These are phyloP conservation scores for Tenthredo amoena DNA, from an alignment of 2,888 invertebrate genomes.

Conservation along the genomic window DNA sequence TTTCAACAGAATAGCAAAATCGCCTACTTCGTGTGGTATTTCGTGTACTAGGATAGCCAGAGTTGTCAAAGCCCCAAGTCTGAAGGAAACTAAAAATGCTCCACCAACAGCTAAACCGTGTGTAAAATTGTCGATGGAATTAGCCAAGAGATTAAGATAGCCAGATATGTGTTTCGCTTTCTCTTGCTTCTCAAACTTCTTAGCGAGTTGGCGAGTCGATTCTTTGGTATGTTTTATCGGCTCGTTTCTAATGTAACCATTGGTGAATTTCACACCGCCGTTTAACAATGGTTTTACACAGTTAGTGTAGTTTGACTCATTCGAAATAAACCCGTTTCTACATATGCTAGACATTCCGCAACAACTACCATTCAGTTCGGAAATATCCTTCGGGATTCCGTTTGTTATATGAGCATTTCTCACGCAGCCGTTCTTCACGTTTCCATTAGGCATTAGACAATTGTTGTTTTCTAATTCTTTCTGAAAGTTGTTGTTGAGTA, in stretches of 20 bases:
- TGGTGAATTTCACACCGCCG: background rate
- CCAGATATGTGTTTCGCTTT: constrained; percentile 82
- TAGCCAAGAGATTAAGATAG: constrained; percentile 96
- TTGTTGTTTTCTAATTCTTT: constrained; percentile 69
- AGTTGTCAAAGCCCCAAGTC: constrained; percentile 95
- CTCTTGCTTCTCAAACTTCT: constrained; percentile 56
- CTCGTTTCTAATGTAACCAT: constrained; percentile 22
- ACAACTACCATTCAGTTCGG: constrained; percentile 35
- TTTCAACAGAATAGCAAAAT: constrained; percentile 96
- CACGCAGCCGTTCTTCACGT: constrained; percentile 60
- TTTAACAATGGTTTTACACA: constrained; percentile 16
- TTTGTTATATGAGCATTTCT: constrained; percentile 54
- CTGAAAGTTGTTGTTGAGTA: constrained; percentile 53
- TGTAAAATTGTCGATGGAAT: constrained; percentile 98
- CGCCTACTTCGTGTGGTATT: constrained; percentile 99
- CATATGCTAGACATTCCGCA: constrained; percentile 38
- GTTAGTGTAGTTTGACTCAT: background rate
- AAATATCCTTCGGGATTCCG: constrained; percentile 27
- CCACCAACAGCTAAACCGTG: constrained; percentile 99
- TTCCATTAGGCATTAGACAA: constrained; percentile 61
- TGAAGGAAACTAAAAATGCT: constrained; percentile 94
- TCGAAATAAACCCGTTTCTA: constrained; percentile 14
- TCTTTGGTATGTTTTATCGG: background rate
- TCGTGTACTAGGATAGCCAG: constrained; percentile 96
- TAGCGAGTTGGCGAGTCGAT: background rate